These are phyloP conservation scores for Tetramorium bicarinatum DNA, from an alignment of 2,888 invertebrate species.

Conservation along the genomic window DNA sequence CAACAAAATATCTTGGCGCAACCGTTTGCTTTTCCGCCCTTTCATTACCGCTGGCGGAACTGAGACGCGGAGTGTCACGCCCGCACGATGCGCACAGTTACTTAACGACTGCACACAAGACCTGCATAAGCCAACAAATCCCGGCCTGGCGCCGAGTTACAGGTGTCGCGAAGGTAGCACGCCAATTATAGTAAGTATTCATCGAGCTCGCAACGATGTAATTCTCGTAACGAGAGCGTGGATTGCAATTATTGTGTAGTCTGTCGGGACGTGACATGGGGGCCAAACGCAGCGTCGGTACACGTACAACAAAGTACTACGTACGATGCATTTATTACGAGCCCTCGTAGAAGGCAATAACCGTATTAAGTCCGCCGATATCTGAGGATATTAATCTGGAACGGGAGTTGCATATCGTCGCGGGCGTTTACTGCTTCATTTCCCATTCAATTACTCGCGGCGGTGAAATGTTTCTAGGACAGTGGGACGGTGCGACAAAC, in stretches of 20 bases:
- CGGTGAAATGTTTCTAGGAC: slow-evolving; percentile 62
- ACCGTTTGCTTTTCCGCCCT: slow-evolving; percentile 44
- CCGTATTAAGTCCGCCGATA: slow-evolving; percentile 64
- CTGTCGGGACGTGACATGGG: slow-evolving; percentile 12
- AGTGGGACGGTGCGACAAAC: slow-evolving; percentile 36
- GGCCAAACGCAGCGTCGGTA: background rate
- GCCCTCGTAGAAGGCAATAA: slow-evolving; percentile 48
- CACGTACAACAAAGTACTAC: background rate
- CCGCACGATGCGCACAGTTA: slow-evolving; percentile 27
- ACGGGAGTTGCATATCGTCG: slow-evolving; percentile 67
- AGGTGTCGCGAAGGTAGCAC: slow-evolving; percentile 36
- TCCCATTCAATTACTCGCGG: slow-evolving; percentile 72
- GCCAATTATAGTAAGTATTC: slow-evolving; percentile 34
- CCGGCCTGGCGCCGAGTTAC: slow-evolving; percentile 18
- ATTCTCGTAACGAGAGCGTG: slow-evolving; percentile 24
- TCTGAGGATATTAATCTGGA: slow-evolving; percentile 71
- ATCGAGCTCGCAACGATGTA: slow-evolving; percentile 9
- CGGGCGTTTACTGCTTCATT: slow-evolving; percentile 65
- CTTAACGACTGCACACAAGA: slow-evolving; percentile 33
- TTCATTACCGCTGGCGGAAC: slow-evolving; percentile 27
- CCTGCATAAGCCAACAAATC: slow-evolving; percentile 43
- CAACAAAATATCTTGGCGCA: slow-evolving; percentile 37
- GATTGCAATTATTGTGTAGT: slow-evolving; percentile 34
- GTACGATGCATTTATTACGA: slow-evolving; percentile 13
- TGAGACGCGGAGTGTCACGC: background rate